Percentiles rank a stretch among this genome's conserved stretches.
Conservation (phyloP, 2,888 invertebrate species). For the Agonopterix heracliana region DNA sequence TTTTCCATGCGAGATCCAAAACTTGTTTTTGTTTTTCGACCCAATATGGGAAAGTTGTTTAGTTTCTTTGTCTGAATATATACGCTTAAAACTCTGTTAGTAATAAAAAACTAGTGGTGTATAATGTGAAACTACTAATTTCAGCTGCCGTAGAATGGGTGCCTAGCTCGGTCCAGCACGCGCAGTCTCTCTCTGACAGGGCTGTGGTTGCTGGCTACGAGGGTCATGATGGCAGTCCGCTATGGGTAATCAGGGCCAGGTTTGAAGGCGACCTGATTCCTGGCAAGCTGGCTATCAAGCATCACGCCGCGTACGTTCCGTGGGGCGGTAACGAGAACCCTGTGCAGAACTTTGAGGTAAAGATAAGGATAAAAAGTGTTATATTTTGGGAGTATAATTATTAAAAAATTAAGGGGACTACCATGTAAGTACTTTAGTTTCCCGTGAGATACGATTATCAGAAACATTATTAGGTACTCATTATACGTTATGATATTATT, state of each 20-base stretch:
- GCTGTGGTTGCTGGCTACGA: constrained; percentile 65
- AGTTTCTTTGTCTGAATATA: too few relatives aligned
- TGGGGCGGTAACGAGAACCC: constrained; percentile 58
- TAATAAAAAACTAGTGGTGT: too few relatives aligned
- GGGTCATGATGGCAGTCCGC: constrained; percentile 57
- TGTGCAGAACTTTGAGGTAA: constrained; percentile 54
- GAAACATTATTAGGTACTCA: too few relatives aligned
- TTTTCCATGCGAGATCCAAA: too few relatives aligned
- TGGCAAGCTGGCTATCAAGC: constrained; percentile 61
- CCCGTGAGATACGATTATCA: too few relatives aligned
- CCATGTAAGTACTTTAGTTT: too few relatives aligned
- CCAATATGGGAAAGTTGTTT: too few relatives aligned
- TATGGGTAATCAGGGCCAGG: constrained; percentile 60
- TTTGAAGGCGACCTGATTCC: constrained; percentile 59
- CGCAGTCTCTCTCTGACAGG: constrained; percentile 34
- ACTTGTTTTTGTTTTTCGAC: too few relatives aligned
- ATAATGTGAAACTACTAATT: constrained; percentile 9
- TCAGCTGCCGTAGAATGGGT: constrained; percentile 57
- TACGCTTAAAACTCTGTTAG: too few relatives aligned
- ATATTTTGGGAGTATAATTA: too few relatives aligned
- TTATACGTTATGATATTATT: too few relatives aligned
- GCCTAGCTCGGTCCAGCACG: constrained; percentile 36
- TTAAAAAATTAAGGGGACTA: too few relatives aligned
- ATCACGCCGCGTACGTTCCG: constrained; percentile 52
- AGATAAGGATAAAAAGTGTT: not conserved